phyloP scores from a whole-genome alignment of 2,797 vertebrate species.

The Sebastes miniatus region DNA sequence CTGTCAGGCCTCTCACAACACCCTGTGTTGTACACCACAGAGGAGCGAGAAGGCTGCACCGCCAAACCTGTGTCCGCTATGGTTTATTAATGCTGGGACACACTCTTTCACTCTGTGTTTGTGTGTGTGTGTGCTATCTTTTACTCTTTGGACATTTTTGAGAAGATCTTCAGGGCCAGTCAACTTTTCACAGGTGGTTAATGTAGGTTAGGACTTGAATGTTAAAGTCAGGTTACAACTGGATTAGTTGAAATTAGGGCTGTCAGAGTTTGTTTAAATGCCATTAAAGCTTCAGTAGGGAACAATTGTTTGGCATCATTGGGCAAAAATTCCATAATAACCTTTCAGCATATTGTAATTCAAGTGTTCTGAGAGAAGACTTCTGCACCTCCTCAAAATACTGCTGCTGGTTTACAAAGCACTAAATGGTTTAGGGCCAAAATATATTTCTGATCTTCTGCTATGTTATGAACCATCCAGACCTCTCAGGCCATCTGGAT shows the following conservation, averaged over 20 bases:
- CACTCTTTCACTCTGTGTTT: not conserved
- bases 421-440: no score
- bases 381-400: no score
- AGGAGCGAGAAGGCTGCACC: conserved; percentile 17
- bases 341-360: no score
- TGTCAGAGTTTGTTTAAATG: no score
- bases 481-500: no score
- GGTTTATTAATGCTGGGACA: conserved; percentile 65
- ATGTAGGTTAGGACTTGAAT: not conserved
- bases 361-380: no score
- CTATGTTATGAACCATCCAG: no score
- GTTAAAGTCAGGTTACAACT: not conserved
- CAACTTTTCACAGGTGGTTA: not conserved
- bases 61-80: conserved; percentile 30
- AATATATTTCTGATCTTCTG: no score
- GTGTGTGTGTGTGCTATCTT: not conserved
- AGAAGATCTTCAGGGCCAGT: not conserved
- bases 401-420: no score
- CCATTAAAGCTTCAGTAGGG: no score
- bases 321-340: no score
- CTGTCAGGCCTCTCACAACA: conserved; percentile 51
- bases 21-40: not conserved
- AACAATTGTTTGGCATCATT: no score
- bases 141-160: not conserved
- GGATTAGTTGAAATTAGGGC: not conserved